Evolutionary conservation across 2,888 invertebrate genomes (phyloP).

Genomic region (Scaptomyza cyrtandrae): DNA sequence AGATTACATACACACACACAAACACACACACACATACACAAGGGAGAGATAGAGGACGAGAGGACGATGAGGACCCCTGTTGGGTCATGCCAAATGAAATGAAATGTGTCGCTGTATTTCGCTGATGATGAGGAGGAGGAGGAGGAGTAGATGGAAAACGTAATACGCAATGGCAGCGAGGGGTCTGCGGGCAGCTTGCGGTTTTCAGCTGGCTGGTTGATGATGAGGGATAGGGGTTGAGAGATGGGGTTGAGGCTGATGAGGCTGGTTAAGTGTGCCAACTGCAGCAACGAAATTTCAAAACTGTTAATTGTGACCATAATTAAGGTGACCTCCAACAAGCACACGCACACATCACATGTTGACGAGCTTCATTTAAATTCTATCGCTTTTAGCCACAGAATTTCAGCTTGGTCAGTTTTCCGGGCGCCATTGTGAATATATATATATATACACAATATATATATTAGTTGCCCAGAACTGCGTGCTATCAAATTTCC

Average conservation of each 20-base stretch:
- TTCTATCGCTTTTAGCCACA: conserved; percentile 2
- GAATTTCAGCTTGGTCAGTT: conserved; percentile 2
- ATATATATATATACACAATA: too few species aligned
- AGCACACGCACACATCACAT: conserved; percentile 21
- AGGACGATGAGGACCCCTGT: neutral
- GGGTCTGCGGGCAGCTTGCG: neutral
- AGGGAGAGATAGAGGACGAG: neutral
- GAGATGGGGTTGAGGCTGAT: too few species aligned
- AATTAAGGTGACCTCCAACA: conserved; percentile 72
- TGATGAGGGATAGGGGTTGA: too few species aligned
- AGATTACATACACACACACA: conserved; percentile 62
- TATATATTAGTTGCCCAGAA: too few species aligned
- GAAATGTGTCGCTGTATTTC: conserved; percentile 53
- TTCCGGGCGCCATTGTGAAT: neutral
- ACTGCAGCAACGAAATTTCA: conserved; percentile 35
- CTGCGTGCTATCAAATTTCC: neutral
- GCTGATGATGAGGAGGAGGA: neutral
- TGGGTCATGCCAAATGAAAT: conserved; percentile 59
- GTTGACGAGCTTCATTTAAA: conserved; percentile 41
- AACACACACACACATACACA: neutral
- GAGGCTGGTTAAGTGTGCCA: neutral
- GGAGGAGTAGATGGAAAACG: too few species aligned
- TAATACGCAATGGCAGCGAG: neutral
- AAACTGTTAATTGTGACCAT: conserved; percentile 78
- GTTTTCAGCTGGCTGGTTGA: neutral